These are phyloP conservation scores for Argynnis bischoffii DNA, from an alignment of 2,888 invertebrate genomes.

Conservation along the genomic window DNA sequence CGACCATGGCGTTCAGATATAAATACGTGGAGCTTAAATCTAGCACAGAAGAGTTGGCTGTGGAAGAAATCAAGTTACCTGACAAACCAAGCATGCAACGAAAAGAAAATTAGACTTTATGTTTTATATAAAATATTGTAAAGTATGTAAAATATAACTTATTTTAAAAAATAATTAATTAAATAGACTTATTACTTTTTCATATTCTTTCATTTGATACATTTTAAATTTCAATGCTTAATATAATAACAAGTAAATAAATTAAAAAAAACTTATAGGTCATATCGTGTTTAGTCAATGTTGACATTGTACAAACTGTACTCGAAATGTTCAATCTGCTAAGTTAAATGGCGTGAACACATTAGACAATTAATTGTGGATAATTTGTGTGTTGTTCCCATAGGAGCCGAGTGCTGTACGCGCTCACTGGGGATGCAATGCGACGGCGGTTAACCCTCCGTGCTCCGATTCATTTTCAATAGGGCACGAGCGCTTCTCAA, in stretches of 20 bases:
- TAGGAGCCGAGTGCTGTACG: slow-evolving; percentile 47
- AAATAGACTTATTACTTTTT: too few relatives aligned
- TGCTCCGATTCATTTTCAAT: slow-evolving; percentile 41
- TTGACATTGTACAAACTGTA: slow-evolving; percentile 15
- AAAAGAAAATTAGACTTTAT: slow-evolving; percentile 41
- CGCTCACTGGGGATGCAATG: slow-evolving; percentile 45
- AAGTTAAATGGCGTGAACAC: slow-evolving; percentile 72
- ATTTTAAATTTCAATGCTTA: too few relatives aligned
- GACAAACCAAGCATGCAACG: slow-evolving; percentile 48
- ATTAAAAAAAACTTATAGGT: too few relatives aligned
- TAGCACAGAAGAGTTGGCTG: slow-evolving; percentile 57
- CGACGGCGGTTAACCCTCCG: slow-evolving; percentile 58
- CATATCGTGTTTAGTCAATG: neutral
- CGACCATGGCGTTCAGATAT: slow-evolving; percentile 90
- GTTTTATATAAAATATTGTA: slow-evolving; percentile 38
- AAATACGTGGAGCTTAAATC: slow-evolving; percentile 83
- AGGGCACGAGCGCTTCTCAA: slow-evolving; percentile 49
- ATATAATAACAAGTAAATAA: too few relatives aligned
- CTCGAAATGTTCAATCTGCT: slow-evolving; percentile 58
- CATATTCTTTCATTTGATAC: too few relatives aligned
- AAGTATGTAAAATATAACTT: slow-evolving; percentile 24
- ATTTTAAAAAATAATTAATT: too few relatives aligned
- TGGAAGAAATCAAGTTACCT: slow-evolving; percentile 63
- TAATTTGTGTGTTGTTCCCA: slow-evolving; percentile 80
- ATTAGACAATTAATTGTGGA: slow-evolving; percentile 73